phyloP scores from a whole-genome alignment of 2,888 invertebrate species.

The Neoascia interrupta region DNA sequence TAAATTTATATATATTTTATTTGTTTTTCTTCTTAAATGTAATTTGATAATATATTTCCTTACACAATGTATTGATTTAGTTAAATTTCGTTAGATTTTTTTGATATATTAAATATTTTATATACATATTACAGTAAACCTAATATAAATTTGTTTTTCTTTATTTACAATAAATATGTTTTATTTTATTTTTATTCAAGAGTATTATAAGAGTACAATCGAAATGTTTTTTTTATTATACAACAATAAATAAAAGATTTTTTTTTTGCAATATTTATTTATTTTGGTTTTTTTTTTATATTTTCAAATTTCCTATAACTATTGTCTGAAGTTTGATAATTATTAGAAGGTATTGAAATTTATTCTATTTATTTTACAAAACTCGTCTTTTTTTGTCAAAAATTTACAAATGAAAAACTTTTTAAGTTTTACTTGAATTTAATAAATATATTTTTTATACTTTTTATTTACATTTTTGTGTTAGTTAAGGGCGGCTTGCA shows the following conservation, averaged over 20 bases:
- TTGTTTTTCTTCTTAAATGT: slow-evolving; percentile 19
- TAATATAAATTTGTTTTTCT: neutral
- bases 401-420: no score
- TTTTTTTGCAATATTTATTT: neutral
- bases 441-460: no score
- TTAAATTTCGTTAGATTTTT: slow-evolving; percentile 41
- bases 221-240: no score
- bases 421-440: slow-evolving; percentile 32
- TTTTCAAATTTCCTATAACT: slow-evolving; percentile 19
- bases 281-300: slow-evolving; percentile 10
- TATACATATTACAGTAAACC: slow-evolving; percentile 8
- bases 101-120: slow-evolving; percentile 50
- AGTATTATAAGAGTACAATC: no score
- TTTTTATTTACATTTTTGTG: slow-evolving; percentile 17
- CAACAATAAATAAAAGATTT: neutral
- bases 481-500: slow-evolving; percentile 7
- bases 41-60: slow-evolving; percentile 10
- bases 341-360: no score
- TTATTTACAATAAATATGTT: slow-evolving; percentile 34
- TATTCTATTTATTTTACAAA: slow-evolving; percentile 43
- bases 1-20: slow-evolving; percentile 13
- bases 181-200: neutral
- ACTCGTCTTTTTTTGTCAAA: neutral
- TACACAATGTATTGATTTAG: slow-evolving; percentile 12
- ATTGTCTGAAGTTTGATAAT: slow-evolving; percentile 37